Conservation (phyloP, 2,888 invertebrate species). For the Pristionchus japonicus region DNA sequence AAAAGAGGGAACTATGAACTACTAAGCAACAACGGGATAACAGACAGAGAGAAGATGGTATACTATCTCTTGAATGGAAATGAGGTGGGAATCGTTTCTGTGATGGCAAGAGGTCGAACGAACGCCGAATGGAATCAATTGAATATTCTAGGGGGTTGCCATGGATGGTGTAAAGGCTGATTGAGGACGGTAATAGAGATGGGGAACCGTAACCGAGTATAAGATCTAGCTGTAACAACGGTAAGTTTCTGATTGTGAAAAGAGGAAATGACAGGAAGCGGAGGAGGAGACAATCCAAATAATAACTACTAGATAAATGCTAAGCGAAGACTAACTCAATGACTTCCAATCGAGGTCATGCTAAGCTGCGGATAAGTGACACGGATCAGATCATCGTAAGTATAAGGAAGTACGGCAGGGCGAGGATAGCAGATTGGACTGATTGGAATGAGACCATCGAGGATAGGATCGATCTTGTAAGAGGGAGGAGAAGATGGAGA, state of each 20-base stretch:
- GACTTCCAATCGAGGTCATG: constrained; percentile 34
- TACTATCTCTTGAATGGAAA: not conserved
- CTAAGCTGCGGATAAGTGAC: constrained; percentile 8
- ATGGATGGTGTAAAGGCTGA: not conserved
- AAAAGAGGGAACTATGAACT: not conserved
- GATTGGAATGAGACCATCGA: constrained; percentile 68
- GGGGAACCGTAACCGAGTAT: not conserved
- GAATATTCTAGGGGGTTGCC: constrained; percentile 42
- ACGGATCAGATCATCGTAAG: constrained; percentile 53
- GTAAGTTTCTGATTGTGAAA: not conserved
- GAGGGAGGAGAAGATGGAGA: not conserved
- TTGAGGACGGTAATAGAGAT: not conserved
- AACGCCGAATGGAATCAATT: constrained; percentile 32
- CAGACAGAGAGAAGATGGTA: not conserved
- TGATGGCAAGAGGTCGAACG: constrained; percentile 37
- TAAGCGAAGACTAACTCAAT: constrained; percentile 24
- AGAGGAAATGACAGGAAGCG: constrained; percentile 28
- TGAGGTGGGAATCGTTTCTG: not conserved
- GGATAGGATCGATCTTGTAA: constrained; percentile 59
- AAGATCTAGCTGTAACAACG: constrained; percentile 14
- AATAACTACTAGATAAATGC: not conserved
- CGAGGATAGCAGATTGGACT: constrained; percentile 62
- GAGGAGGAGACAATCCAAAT: not conserved
- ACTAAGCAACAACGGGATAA: constrained; percentile 23
- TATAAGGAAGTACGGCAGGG: constrained; percentile 48